Conservation (phyloP, 2,888 invertebrate species). For the Oscheius myriophilus region DNA sequence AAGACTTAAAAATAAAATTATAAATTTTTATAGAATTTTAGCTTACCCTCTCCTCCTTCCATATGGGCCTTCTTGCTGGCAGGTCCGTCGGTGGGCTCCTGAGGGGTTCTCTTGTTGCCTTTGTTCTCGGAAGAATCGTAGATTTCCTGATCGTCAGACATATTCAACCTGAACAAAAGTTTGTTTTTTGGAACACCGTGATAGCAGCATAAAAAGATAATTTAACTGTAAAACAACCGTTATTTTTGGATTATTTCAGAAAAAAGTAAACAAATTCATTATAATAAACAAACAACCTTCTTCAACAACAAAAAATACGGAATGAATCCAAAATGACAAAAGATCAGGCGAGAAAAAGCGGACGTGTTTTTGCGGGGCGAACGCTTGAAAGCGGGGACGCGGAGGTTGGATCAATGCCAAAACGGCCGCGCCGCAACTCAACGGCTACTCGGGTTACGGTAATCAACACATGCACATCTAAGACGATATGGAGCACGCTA, state of each 20-base stretch:
- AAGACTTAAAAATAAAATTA: constrained; percentile 8
- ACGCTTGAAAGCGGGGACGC: not conserved
- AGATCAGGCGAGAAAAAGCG: not conserved
- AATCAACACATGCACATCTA: constrained; percentile 12
- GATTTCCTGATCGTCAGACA: not conserved
- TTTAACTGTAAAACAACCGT: too few species aligned
- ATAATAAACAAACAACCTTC: not conserved
- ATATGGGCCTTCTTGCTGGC: constrained; percentile 65
- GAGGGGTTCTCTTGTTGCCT: constrained; percentile 58
- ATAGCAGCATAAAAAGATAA: too few species aligned
- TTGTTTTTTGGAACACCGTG: too few species aligned
- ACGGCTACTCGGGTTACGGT: constrained; percentile 7
- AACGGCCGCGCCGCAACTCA: not conserved
- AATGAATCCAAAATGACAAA: not conserved
- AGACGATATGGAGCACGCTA: not conserved
- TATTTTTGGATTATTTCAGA: too few species aligned
- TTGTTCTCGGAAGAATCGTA: constrained; percentile 5
- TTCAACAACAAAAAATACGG: not conserved
- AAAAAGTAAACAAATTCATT: not conserved
- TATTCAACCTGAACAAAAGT: not conserved
- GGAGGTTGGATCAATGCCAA: constrained; percentile 33
- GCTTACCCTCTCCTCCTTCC: constrained; percentile 45
- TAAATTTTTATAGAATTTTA: not conserved
- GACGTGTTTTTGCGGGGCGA: too few species aligned
- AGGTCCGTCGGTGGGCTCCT: constrained; percentile 56